A percentile compares a stretch with the other conserved stretches of the same genome.
phyloP scores from a whole-genome alignment of 2,888 invertebrate genomes.

The Hesperia comma region DNA sequence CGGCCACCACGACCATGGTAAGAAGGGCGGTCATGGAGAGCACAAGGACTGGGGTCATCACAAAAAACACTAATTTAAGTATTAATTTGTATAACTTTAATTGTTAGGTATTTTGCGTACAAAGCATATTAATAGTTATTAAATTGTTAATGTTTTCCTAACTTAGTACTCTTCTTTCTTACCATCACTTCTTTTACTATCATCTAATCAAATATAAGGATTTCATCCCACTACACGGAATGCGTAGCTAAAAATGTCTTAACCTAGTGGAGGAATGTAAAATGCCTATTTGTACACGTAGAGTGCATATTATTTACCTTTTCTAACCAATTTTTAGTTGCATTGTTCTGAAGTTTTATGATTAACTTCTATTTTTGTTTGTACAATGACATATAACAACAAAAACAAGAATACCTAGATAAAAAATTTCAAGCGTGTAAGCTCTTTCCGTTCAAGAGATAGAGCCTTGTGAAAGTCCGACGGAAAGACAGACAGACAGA shows the following conservation, averaged over 20 bases:
- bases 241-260: background rate
- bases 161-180: constrained; percentile 8
- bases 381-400: too few relatives aligned
- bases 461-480: too few relatives aligned
- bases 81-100: constrained; percentile 41
- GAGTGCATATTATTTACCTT: too few relatives aligned
- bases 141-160: constrained; percentile 38
- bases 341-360: too few relatives aligned
- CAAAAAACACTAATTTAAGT: constrained; percentile 70
- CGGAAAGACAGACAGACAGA: too few relatives aligned
- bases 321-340: too few relatives aligned
- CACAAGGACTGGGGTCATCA: constrained; percentile 89
- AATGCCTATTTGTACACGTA: too few relatives aligned
- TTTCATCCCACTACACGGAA: background rate
- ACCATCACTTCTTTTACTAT: background rate
- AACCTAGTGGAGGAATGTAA: too few relatives aligned
- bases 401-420: too few relatives aligned
- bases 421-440: too few relatives aligned
- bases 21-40: constrained; percentile 89
- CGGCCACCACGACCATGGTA: constrained; percentile 89
- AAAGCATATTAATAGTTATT: constrained; percentile 42
- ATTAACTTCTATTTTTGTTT: too few relatives aligned
- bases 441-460: too few relatives aligned
- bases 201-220: background rate
- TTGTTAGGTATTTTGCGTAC: constrained; percentile 42